These are phyloP conservation scores for Enteromius trimaculatus DNA, from an alignment of 2,797 vertebrate species.

Conservation along the genomic window DNA sequence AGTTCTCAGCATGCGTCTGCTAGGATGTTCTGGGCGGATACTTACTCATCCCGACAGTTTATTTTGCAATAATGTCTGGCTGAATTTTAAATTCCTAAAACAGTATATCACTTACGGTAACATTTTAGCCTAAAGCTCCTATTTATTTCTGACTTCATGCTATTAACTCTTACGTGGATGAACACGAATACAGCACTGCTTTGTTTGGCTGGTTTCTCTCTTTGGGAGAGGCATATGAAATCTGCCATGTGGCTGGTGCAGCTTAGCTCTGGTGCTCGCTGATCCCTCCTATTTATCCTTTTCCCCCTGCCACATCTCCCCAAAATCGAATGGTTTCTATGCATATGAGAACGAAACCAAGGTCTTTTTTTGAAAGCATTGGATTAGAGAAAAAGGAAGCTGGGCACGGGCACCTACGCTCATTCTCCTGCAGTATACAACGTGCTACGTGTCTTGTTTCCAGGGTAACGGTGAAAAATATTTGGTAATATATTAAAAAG, in stretches of 20 bases:
- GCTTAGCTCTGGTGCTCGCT: slow-evolving; percentile 58
- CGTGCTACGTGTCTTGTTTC: slow-evolving; percentile 72
- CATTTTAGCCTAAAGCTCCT: neutral
- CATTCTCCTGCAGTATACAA: slow-evolving; percentile 50
- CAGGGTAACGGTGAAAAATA: slow-evolving; percentile 74
- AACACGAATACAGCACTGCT: neutral
- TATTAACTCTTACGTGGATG: neutral
- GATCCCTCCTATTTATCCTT: slow-evolving; percentile 14
- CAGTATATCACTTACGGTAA: neutral
- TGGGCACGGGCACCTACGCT: slow-evolving; percentile 23
- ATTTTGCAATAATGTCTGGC: neutral
- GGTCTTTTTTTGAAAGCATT: slow-evolving; percentile 9
- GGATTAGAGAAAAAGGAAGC: slow-evolving; percentile 1
- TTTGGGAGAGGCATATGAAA: slow-evolving; percentile 63
- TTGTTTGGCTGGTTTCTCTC: slow-evolving; percentile 5
- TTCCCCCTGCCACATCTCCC: neutral
- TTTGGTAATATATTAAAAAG: slow-evolving; percentile 62
- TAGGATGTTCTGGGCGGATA: neutral
- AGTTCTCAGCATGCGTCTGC: neutral
- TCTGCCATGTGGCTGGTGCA: slow-evolving; percentile 64
- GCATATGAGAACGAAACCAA: neutral
- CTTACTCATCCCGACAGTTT: neutral
- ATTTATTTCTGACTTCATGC: neutral
- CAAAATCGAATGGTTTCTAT: neutral
- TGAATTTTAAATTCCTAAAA: neutral